Conservation (phyloP, 2,888 invertebrate species). For the Drosophila infuscata region DNA sequence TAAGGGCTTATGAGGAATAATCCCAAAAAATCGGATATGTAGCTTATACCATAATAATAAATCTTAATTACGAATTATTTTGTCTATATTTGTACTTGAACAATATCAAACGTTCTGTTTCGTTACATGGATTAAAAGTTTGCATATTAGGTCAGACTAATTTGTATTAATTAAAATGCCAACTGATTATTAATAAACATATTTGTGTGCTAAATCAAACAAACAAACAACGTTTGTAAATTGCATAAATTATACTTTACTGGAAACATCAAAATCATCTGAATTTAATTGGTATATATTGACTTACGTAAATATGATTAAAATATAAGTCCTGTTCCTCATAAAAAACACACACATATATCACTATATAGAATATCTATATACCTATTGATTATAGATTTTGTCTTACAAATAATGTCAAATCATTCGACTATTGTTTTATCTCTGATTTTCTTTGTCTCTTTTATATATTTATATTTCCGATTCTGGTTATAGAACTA, state of each 20-base stretch:
- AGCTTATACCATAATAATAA: slow-evolving; percentile 5
- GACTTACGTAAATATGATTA: background rate
- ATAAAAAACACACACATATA: too few species aligned
- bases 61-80: background rate
- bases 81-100: background rate
- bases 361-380: background rate
- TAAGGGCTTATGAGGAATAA: slow-evolving; percentile 29
- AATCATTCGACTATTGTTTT: background rate
- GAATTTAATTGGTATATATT: background rate
- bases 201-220: background rate
- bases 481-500: background rate
- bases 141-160: background rate
- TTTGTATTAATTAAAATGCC: background rate
- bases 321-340: background rate
- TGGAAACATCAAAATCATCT: background rate
- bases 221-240: background rate
- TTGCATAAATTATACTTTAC: background rate
- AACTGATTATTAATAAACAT: background rate
- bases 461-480: background rate
- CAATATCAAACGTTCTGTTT: background rate
- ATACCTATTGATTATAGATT: background rate
- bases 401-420: background rate
- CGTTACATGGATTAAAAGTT: background rate
- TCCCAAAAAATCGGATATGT: slow-evolving; percentile 16
- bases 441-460: background rate